phyloP scores from a whole-genome alignment of 1,140 invertebrate genomes.

The Cydia fagiglandana region DNA sequence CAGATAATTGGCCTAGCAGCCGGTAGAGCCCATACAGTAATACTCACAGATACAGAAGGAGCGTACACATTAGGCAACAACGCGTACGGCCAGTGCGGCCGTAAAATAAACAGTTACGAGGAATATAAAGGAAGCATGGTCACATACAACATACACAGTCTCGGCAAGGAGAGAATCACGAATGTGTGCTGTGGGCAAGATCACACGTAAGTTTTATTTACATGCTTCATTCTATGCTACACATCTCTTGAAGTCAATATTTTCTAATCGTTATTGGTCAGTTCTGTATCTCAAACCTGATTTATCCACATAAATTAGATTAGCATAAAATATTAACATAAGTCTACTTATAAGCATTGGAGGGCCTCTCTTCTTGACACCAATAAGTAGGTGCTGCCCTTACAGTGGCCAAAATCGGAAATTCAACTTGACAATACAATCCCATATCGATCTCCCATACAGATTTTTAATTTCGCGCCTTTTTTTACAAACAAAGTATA shows the following conservation, averaged over 20 bases:
- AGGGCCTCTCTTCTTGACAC: too few species aligned
- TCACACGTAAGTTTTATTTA: conserved; percentile 81
- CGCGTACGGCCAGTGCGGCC: conserved; percentile 95
- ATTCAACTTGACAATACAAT: too few species aligned
- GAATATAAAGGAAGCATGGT: conserved; percentile 84
- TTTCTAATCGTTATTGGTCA: too few species aligned
- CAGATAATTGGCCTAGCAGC: conserved; percentile 83
- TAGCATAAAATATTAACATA: too few species aligned
- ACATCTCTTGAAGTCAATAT: too few species aligned
- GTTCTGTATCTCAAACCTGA: too few species aligned
- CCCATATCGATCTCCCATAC: too few species aligned
- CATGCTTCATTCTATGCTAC: not conserved
- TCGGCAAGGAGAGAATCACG: conserved; percentile 83
- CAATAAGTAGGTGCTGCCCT: too few species aligned
- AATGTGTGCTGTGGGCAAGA: conserved; percentile 93
- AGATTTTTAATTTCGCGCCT: not conserved
- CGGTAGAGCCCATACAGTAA: conserved; percentile 92
- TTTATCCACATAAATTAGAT: too few species aligned
- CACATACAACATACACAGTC: conserved; percentile 83
- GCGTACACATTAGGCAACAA: conserved; percentile 95
- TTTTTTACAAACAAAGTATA: not conserved
- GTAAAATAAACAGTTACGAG: conserved; percentile 89
- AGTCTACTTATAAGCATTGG: too few species aligned
- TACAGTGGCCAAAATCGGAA: too few species aligned
- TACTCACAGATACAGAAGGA: conserved; percentile 88